Evolutionary conservation across 2,888 invertebrate genomes (phyloP).

Genomic region (Stictocephala bisonia): DNA sequence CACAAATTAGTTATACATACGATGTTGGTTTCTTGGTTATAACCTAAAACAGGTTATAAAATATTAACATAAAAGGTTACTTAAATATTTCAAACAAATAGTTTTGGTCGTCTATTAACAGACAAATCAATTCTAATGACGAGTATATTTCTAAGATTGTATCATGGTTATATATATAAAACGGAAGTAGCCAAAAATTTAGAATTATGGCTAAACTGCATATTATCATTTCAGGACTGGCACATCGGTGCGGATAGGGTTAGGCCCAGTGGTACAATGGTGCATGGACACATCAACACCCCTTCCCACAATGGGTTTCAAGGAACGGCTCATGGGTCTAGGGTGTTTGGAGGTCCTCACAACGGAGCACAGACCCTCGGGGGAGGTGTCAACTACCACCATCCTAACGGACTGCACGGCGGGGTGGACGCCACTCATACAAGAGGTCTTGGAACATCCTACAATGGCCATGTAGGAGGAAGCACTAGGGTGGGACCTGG

Average conservation of each 20-base stretch:
- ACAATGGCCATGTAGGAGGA: conserved; percentile 4
- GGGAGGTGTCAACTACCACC: conserved; percentile 1
- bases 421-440: conserved; percentile 4
- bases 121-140: no score
- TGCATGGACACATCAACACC: conserved; percentile 16
- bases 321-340: conserved; percentile 10
- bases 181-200: no score
- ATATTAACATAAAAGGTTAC: no score
- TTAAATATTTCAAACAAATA: no score
- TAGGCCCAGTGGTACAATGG: conserved; percentile 12
- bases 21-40: no score
- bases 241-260: background rate
- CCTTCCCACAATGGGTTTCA: background rate
- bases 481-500: background rate
- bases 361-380: conserved; percentile 18
- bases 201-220: no score
- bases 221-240: conserved; percentile 8
- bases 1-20: no score
- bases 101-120: no score
- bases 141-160: no score
- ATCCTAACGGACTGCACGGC: conserved; percentile 24
- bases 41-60: no score
- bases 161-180: no score
- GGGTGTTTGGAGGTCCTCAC: conserved; percentile 14
- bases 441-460: background rate